Percentiles rank a stretch among this genome's conserved stretches.
phyloP scores from a whole-genome alignment of 2,888 invertebrate species.

The Neocrepidodera transversa region DNA sequence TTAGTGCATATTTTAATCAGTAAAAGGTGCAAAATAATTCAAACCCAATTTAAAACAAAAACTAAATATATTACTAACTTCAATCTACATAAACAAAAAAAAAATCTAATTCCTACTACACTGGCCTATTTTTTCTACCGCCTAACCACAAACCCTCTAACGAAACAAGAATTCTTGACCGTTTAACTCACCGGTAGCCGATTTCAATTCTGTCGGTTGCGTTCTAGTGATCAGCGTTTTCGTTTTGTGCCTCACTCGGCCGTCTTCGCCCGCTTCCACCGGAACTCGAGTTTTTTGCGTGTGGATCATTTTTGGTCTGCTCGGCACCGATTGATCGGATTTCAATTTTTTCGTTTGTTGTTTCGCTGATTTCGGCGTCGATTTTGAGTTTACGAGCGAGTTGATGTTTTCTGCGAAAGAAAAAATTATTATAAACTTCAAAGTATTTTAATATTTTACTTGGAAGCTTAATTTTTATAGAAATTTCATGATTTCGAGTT shows the following conservation, averaged over 20 bases:
- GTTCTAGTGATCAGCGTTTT: constrained; percentile 66
- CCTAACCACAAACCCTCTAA: constrained; percentile 1
- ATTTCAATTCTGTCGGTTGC: constrained; percentile 61
- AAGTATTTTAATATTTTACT: too few species aligned
- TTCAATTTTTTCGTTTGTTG: constrained; percentile 49
- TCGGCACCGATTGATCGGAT: constrained; percentile 56
- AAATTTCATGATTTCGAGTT: too few species aligned
- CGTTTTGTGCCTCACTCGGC: constrained; percentile 65
- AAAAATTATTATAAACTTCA: too few species aligned
- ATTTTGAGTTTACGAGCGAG: constrained; percentile 60
- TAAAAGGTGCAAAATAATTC: constrained; percentile 9
- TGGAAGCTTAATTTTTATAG: too few species aligned
- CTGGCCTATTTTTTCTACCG: not conserved
- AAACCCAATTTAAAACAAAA: constrained; percentile 9
- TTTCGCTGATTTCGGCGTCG: constrained; percentile 39
- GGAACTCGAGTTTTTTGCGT: constrained; percentile 70
- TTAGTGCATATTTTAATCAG: too few species aligned
- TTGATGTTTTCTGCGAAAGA: constrained; percentile 58
- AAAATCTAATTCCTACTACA: not conserved
- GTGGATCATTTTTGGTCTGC: constrained; percentile 79
- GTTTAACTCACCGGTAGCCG: constrained; percentile 51
- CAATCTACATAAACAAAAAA: constrained; percentile 18
- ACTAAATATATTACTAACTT: constrained; percentile 26
- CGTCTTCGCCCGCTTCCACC: constrained; percentile 63
- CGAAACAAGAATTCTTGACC: constrained; percentile 12